A percentile compares a stretch with the other conserved stretches of the same genome.
These are phyloP conservation scores for Typhlomys cinereus DNA, from an alignment of 2,113 vertebrate species.

Conservation along the genomic window DNA sequence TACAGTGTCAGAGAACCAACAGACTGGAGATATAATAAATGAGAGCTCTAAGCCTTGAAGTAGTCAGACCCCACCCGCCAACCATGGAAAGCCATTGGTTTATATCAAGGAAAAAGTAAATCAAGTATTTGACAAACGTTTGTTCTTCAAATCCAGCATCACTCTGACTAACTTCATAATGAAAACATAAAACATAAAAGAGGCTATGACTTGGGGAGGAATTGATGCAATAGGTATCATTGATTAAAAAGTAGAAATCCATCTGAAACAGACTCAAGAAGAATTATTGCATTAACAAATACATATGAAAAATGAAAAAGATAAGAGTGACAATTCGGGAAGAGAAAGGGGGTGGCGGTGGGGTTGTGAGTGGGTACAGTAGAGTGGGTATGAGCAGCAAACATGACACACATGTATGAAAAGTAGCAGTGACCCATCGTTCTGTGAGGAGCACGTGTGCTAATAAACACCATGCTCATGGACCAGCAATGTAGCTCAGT, in stretches of 20 bases:
- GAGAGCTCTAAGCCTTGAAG: background rate
- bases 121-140: background rate
- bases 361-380: background rate
- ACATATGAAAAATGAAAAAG: background rate
- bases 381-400: background rate
- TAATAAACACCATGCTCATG: too few species aligned
- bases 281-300: background rate
- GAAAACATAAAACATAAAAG: background rate
- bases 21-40: background rate
- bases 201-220: background rate
- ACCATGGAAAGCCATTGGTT: background rate
- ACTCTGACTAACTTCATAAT: background rate
- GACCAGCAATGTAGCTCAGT: too few species aligned
- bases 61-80: background rate
- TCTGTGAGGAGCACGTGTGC: background rate
- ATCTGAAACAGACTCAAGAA: background rate
- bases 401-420: background rate
- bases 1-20: background rate
- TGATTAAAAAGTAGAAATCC: background rate
- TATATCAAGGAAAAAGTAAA: background rate
- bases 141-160: background rate
- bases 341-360: background rate
- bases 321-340: background rate
- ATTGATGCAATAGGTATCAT: background rate
- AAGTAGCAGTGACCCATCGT: background rate